phyloP scores from a whole-genome alignment of 2,888 invertebrate species.

The Nowickia ferox region DNA sequence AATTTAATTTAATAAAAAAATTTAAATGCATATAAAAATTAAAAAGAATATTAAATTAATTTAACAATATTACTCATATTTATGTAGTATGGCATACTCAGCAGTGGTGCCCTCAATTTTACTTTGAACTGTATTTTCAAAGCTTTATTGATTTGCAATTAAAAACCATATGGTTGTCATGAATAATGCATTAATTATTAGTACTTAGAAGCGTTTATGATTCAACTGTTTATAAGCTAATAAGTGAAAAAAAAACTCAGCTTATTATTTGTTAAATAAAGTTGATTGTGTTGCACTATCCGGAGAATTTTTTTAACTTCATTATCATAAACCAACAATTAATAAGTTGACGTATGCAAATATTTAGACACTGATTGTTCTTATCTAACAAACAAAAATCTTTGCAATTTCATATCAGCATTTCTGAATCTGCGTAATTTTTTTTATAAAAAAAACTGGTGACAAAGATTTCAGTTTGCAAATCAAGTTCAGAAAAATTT shows the following conservation, averaged over 20 bases:
- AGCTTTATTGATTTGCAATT: constrained; percentile 29
- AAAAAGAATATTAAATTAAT: background rate
- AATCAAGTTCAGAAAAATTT: too few species aligned
- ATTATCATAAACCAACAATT: constrained; percentile 37
- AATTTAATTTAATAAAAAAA: background rate
- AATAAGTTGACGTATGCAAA: constrained; percentile 13
- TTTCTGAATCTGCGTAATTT: background rate
- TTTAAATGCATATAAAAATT: constrained; percentile 1
- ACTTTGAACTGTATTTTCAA: constrained; percentile 3
- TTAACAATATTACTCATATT: background rate
- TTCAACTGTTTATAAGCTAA: constrained; percentile 36
- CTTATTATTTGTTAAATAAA: constrained; percentile 30
- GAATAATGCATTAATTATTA: constrained; percentile 49
- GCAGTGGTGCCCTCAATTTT: constrained; percentile 35
- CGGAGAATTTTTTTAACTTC: constrained; percentile 22
- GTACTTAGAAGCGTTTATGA: constrained; percentile 36
- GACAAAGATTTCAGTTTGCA: too few species aligned
- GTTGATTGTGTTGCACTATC: background rate
- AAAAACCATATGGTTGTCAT: constrained; percentile 33
- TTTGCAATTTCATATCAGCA: constrained; percentile 10
- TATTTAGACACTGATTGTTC: constrained; percentile 21
- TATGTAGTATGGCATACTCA: background rate
- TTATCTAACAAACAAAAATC: constrained; percentile 6
- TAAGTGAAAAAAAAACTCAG: constrained; percentile 7
- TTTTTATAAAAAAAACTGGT: background rate